Evolutionary conservation across 1,140 invertebrate species (phyloP).

Genomic region (Drosophila tropicalis): DNA sequence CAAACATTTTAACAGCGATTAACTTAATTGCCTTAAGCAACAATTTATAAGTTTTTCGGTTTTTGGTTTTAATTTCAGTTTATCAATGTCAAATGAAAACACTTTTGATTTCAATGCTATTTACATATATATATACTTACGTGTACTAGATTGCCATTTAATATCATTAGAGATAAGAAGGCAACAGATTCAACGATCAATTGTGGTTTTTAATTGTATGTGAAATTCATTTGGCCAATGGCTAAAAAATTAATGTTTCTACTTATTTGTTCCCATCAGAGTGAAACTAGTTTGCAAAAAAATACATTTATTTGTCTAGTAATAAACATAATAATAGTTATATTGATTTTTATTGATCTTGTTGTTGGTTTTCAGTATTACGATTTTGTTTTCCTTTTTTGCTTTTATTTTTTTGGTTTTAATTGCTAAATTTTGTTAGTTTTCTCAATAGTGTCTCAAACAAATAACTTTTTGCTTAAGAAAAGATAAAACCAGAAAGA

Average conservation of each 20-base stretch:
- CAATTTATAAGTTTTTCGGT: constrained; percentile 43
- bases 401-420: constrained; percentile 27
- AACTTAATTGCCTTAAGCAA: constrained; percentile 63
- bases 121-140: constrained; percentile 23
- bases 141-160: constrained; percentile 50
- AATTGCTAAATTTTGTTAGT: not conserved
- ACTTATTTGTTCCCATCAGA: not conserved
- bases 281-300: constrained; percentile 63
- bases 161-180: not conserved
- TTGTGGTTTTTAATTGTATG: not conserved
- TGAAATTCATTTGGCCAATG: constrained; percentile 1
- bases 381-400: constrained; percentile 41
- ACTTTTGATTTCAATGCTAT: constrained; percentile 18
- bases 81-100: constrained; percentile 59
- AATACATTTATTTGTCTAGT: constrained; percentile 75
- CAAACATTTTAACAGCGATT: constrained; percentile 37
- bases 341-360: constrained; percentile 58
- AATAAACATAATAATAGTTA: constrained; percentile 73
- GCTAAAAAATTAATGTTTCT: too few species aligned
- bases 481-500: not conserved
- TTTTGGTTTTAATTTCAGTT: constrained; percentile 17
- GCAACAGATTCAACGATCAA: not conserved
- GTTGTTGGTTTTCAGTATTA: constrained; percentile 25
- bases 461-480: not conserved
- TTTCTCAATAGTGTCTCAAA: not conserved